Conservation (phyloP, 1,140 invertebrate genomes). For the Pseudomyrmex concolor region DNA sequence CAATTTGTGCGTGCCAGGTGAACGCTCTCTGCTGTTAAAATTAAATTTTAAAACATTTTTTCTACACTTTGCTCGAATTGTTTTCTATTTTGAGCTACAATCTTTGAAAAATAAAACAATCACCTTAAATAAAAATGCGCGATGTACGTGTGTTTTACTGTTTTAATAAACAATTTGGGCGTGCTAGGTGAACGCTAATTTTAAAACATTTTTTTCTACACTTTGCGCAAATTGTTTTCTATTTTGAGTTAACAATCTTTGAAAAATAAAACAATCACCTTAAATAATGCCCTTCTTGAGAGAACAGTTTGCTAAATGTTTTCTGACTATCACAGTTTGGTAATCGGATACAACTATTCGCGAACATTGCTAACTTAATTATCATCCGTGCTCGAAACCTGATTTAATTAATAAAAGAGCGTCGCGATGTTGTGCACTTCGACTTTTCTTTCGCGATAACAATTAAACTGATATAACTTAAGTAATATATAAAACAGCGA, state of each 20-base stretch:
- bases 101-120: neutral
- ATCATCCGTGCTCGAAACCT: conserved; percentile 3
- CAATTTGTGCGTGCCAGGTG: neutral
- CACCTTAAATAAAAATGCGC: too few relatives aligned
- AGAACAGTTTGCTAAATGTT: neutral
- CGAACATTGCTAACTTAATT: conserved; percentile 34
- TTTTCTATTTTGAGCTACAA: neutral
- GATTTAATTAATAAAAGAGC: conserved; percentile 29
- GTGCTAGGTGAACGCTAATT: neutral
- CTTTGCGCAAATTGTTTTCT: neutral
- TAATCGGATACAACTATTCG: neutral
- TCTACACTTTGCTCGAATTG: neutral
- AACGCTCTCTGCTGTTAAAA: neutral
- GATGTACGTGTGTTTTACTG: neutral
- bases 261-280: too few relatives aligned
- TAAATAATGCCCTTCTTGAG: too few relatives aligned
- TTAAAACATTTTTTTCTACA: neutral
- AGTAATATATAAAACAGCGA: neutral
- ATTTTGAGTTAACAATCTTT: neutral
- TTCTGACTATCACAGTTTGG: neutral
- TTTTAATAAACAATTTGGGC: neutral
- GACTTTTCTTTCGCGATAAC: conserved; percentile 31
- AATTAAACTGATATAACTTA: conserved; percentile 9
- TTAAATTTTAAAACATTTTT: neutral
- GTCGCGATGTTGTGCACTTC: conserved; percentile 6